These are phyloP conservation scores for Teleogryllus oceanicus DNA, from an alignment of 2,888 invertebrate species.

Conservation along the genomic window DNA sequence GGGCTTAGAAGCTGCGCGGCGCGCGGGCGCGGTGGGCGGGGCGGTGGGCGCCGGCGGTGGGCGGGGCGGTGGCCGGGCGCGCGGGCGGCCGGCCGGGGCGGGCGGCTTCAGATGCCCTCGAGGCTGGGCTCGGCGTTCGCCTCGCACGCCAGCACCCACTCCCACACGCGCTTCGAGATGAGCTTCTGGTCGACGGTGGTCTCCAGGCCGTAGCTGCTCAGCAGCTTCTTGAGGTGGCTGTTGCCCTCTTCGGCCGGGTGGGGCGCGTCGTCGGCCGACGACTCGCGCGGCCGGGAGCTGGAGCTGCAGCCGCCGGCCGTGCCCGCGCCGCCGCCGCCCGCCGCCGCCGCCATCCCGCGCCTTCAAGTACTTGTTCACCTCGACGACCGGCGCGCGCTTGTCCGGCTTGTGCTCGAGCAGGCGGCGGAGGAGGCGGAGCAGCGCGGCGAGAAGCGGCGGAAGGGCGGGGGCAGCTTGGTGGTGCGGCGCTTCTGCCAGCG, in stretches of 20 bases:
- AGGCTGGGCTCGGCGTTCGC: constrained; percentile 36
- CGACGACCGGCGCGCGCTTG: constrained; percentile 59
- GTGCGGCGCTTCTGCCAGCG: constrained; percentile 63
- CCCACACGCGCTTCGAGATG: constrained; percentile 60
- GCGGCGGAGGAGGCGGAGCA: constrained; percentile 66
- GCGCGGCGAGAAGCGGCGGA: constrained; percentile 64
- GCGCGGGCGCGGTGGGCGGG: not conserved
- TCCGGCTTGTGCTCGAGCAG: constrained; percentile 66
- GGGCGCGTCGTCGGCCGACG: constrained; percentile 52
- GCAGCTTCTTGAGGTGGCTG: constrained; percentile 52
- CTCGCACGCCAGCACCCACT: constrained; percentile 63
- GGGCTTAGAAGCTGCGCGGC: not conserved
- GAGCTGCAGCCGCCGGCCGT: constrained; percentile 25
- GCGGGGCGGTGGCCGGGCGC: not conserved
- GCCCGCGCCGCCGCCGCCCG: constrained; percentile 23
- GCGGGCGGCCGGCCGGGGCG: not conserved
- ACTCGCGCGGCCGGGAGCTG: constrained; percentile 52
- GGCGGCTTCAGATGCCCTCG: constrained; percentile 25
- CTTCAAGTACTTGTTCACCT: constrained; percentile 59
- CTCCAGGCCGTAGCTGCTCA: constrained; percentile 61
- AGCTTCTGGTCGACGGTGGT: constrained; percentile 60
- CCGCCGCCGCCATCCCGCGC: constrained; percentile 51
- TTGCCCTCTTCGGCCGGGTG: constrained; percentile 54
- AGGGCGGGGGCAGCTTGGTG: constrained; percentile 57
- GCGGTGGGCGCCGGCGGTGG: not conserved